Conservation (phyloP, 2,113 vertebrate genomes). For the Jacana jacana region DNA sequence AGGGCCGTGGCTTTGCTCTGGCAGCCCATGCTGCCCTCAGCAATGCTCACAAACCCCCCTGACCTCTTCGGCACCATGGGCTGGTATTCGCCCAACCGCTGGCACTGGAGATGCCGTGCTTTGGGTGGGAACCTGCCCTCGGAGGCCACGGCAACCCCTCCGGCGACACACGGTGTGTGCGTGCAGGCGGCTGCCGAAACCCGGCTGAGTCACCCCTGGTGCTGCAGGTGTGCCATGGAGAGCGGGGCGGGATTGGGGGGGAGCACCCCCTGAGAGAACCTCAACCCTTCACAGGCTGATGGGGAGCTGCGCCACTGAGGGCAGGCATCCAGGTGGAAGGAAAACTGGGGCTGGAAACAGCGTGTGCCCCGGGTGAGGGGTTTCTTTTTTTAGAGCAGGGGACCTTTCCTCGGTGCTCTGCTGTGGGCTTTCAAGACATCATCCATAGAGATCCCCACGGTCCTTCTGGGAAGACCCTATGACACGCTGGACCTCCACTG, state of each 20-base stretch:
- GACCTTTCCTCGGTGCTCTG: neutral
- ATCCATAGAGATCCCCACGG: neutral
- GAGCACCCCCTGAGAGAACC: neutral
- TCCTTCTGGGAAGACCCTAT: neutral
- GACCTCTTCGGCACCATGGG: rapidly evolving
- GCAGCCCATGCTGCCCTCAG: neutral
- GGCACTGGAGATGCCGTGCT: neutral
- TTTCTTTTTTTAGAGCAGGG: neutral
- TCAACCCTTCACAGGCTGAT: neutral
- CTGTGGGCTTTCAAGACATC: rapidly evolving
- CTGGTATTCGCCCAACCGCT: rapidly evolving
- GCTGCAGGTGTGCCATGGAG: neutral
- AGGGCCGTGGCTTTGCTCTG: neutral
- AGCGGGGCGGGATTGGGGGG: rapidly evolving
- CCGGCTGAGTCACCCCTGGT: neutral
- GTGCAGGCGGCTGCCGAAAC: neutral
- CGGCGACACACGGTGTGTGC: neutral
- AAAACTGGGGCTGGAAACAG: neutral
- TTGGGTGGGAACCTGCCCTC: neutral
- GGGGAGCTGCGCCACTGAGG: neutral
- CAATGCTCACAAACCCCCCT: rapidly evolving
- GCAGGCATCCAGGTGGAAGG: neutral
- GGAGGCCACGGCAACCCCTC: neutral
- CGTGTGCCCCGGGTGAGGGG: rapidly evolving
- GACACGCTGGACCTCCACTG: neutral